phyloP scores from a whole-genome alignment of 2,888 invertebrate species.

The Dynastes maya region DNA sequence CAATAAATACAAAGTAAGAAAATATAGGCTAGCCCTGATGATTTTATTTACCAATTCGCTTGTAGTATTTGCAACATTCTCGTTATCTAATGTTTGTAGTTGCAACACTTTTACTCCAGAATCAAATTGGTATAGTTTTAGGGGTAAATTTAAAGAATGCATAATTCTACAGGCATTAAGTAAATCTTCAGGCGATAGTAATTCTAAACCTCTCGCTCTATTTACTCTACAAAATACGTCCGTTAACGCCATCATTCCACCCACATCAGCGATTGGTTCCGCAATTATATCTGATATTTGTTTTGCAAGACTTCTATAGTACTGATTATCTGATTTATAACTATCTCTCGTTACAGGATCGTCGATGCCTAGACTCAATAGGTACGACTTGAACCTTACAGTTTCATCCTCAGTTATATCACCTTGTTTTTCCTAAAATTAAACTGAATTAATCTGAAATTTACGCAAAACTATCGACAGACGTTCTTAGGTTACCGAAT shows the following conservation, averaged over 20 bases:
- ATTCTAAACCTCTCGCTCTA: conserved; percentile 94
- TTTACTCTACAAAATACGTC: conserved; percentile 98
- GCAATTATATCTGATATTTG: conserved; percentile 89
- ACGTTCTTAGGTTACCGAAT: too few relatives aligned
- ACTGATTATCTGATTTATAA: conserved; percentile 88
- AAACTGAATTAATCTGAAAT: not conserved
- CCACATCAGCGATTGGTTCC: conserved; percentile 88
- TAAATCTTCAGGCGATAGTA: conserved; percentile 97
- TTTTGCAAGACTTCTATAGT: conserved; percentile 87
- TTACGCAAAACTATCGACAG: not conserved
- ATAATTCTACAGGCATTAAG: conserved; percentile 88
- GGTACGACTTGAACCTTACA: conserved; percentile 93
- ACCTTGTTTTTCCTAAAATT: conserved; percentile 85
- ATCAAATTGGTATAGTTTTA: conserved; percentile 88
- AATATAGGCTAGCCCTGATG: not conserved
- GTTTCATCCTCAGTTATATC: conserved; percentile 98
- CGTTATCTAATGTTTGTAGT: conserved; percentile 82
- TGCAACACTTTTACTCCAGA: conserved; percentile 98
- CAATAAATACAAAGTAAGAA: conserved; percentile 58
- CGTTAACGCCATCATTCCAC: conserved; percentile 96
- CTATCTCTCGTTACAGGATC: conserved; percentile 97
- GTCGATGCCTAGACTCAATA: conserved; percentile 97
- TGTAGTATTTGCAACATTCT: conserved; percentile 80
- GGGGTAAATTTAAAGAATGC: conserved; percentile 78
- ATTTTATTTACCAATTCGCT: conserved; percentile 74